Evolutionary conservation across 35 echinoderm and acorn worm species (phyloP), one percentile per base, ranked within the genome.

Genomic region (Holothuria glaberrima): DNA sequence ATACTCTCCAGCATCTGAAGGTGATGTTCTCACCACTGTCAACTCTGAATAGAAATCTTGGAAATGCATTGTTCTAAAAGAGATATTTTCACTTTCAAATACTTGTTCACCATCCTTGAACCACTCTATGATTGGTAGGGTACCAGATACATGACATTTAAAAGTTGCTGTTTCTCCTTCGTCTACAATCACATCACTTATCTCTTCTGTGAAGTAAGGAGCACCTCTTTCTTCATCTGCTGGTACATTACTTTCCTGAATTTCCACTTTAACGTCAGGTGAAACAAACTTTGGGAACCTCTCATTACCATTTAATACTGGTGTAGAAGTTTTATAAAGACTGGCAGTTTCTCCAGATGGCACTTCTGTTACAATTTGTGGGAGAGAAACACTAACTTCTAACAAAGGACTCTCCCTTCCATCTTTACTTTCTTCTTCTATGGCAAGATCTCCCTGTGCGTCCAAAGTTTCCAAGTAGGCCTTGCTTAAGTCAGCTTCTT

Each of bases 121-220:
- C 97, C 97, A 99, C n/a, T 66, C 64, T 6, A 99, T 44, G 21
- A 85, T 71, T 27, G 97, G 97, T 20, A 38, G 29, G 9, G 91
- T 45, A 30, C 97, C 97, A 58, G 71, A 68, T 82, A 94, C 86
- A 46, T 93, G 81, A 80, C 93, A 99, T 48, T 91, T 82, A 20
- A 99, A 88, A 10, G 94, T 89, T 18, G 91, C 97, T 28, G 64
- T 54, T 30, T 94, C 97, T 68, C 97, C 97, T 64, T 95, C 97
- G 41, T 84, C 62, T 64, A 95, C 91, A 66, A 85, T 59, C 46
- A 90, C 70, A 79, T 92, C 78, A 60, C 90, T 34, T 54, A 99
- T 75, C 41, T 63, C 82, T 59, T 99, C 65, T 12, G 91, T 69
- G 73, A 99, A 95, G 34, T 79, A 73, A 18, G 69, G 50, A 28